Evolutionary conservation across 64 coral and sea anemone genomes (phyloP), one percentile per base, ranked within the genome.

Genomic region (Porites australiensis): DNA sequence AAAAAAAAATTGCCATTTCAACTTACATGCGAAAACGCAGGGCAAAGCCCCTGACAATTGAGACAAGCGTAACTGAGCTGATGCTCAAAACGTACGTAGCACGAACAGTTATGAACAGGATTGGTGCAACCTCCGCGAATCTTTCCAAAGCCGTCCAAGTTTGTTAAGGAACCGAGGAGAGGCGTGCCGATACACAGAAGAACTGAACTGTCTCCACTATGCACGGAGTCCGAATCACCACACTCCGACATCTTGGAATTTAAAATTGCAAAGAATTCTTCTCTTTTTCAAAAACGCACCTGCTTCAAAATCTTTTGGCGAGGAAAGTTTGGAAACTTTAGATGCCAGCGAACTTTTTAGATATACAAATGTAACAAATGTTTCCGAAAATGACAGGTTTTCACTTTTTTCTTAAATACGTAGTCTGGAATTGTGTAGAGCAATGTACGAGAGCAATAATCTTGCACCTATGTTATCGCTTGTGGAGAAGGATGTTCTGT

Each of bases 1-100:
- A 37, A 37, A 37, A 37, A 37, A 37, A 37, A 37, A 37, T 0
- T 71, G 43, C 4, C 3, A 8, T 16, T 4, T 79, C 4, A 19
- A 83, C 95, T 93, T 73, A 94, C 95, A 58, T 96, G 95, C 8
- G 95, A 93, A n/a, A 94, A 96, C 13, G 91, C 82, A 53, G 95
- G 80, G 52, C 95, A 96, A 1, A 96, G 77, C 14, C 95, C 95
- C 5, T 93, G 95, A 52, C 95, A 96, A 72, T 96, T 96, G 2
- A 96, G 79, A 86, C 95, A 96, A 72, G 95, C 79, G 14, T 82
- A 92, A 48, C 95, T 96, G 16, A 94, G 77, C 77, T 96, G 95
- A 55, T 96, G 82, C 50, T 96, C 95, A 69, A 96, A 96, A 23
- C 95, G 95, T 75, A 96, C 88, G 65, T 90, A 96, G 37, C 87